Base-by-base conservation (phyloP, 2,113 vertebrate genomes). In the Pseudorhombus dupliciocellatus region DNA sequence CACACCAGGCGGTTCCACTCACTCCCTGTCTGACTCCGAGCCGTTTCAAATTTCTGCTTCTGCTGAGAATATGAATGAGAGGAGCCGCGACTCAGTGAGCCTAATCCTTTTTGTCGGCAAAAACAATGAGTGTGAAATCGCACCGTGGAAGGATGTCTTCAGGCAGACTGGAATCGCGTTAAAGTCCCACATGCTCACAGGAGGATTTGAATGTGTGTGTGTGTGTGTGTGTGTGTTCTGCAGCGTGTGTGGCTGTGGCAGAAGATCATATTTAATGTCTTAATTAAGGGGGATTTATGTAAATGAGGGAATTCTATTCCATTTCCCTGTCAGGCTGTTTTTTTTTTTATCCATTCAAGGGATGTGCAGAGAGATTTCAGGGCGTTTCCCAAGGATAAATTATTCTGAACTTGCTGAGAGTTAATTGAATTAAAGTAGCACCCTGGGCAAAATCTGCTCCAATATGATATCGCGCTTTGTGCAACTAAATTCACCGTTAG, bases 111-210 rank as follows among this genome's bases (percentile, higher is more conserved):
- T 85, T 90, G 75, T 88, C 66, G 24, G 70, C 74, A 81, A 74
- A 88, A 88, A 90, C 89, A 89, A 89, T 87, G 79, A 70, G 76
- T 80, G 90, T 90, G 90, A 92, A 91, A 92, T 92, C 24, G 16
- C 83, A 72, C 48, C 50, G 40, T 61, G 63, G 70, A 31, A 1
- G 68, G 24, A 52, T 83, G 79, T 89, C 90, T 87, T 78, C 79
- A 87, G 87, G 90, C 88, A 31, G 57, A 46, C 68, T 70, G 73
- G 88, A 92, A 89, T 90, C 88, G 60, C 14, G 78, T 93, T 91
- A 88, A n/a, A n/a, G 37, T 30, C 79, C 52, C 63, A 53, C 81
- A 22, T 22, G 74, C 42, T 83, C 59, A 24, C 22, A 52, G 80
- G 71, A 70, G 62, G 46, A 48, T 73, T 22, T 56, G 31, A 37